A percentile compares a stretch with the other conserved stretches of the same genome.
Conservation (phyloP, 2,888 invertebrate genomes). For the Gymnosoma rotundatum region DNA sequence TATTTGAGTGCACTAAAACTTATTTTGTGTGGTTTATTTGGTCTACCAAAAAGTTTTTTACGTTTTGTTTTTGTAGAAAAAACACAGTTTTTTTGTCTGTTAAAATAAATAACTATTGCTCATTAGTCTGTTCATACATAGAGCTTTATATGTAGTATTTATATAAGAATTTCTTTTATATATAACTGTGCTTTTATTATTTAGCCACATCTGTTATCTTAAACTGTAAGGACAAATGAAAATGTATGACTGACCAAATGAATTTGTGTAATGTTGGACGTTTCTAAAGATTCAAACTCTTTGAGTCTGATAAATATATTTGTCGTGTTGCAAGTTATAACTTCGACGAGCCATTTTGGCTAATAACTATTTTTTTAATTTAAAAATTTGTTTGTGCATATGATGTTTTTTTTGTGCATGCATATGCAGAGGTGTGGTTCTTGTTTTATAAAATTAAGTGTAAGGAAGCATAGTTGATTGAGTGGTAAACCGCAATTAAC, state of each 20-base stretch:
- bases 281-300: background rate
- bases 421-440: background rate
- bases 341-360: constrained; percentile 59
- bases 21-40: constrained; percentile 57
- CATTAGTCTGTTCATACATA: background rate
- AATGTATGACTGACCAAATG: constrained; percentile 20
- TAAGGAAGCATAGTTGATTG: constrained; percentile 58
- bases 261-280: constrained; percentile 20
- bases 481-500: constrained; percentile 64
- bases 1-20: constrained; percentile 23
- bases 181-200: background rate
- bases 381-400: background rate
- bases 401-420: background rate
- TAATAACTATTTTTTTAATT: too few species aligned
- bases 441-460: constrained; percentile 46
- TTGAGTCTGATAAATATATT: background rate
- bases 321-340: background rate
- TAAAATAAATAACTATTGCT: constrained; percentile 61
- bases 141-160: constrained; percentile 7
- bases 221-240: background rate
- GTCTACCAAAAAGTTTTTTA: constrained; percentile 23
- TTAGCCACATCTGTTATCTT: background rate
- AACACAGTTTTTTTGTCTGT: constrained; percentile 48
- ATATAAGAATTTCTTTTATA: constrained; percentile 25
- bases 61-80: background rate